Conservation (phyloP, 2,113 vertebrate species). For the Xiphophorus hellerii region DNA sequence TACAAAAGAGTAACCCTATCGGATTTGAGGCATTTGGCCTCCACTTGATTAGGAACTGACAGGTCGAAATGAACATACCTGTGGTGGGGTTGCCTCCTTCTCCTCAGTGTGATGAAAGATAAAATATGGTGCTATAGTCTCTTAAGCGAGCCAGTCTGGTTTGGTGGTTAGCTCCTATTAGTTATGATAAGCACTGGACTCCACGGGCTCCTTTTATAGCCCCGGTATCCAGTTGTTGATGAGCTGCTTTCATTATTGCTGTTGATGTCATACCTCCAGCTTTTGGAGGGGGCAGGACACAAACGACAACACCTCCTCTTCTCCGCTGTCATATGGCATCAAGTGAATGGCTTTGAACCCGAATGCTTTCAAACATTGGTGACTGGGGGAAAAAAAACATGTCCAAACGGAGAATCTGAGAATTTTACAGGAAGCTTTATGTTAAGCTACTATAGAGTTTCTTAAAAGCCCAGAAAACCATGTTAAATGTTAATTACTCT, state of each 20-base stretch:
- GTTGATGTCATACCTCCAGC: constrained; percentile 75
- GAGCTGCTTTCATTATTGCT: constrained; percentile 76
- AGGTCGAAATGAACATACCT: constrained; percentile 54
- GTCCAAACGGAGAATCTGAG: neutral
- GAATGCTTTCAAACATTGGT: constrained; percentile 14
- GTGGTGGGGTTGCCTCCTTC: neutral
- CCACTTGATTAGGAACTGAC: neutral
- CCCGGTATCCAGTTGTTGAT: constrained; percentile 66
- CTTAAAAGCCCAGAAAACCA: neutral
- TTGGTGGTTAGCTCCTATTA: constrained; percentile 49
- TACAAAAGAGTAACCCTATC: accelerated
- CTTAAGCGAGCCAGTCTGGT: constrained; percentile 31
- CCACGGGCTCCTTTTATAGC: constrained; percentile 75
- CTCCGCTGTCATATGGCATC: constrained; percentile 35
- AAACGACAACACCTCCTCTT: constrained; percentile 63
- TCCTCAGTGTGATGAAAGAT: constrained; percentile 12
- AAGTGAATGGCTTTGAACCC: constrained; percentile 45
- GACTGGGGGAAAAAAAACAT: neutral
- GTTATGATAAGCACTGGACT: constrained; percentile 60
- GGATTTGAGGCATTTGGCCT: neutral
- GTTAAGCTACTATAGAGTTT: neutral
- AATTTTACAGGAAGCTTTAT: neutral
- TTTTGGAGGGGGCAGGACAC: constrained; percentile 53
- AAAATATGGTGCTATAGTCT: neutral
- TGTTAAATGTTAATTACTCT: neutral